These are phyloP conservation scores for Chromobotia macracanthus DNA, from an alignment of 2,797 vertebrate genomes.

Conservation along the genomic window DNA sequence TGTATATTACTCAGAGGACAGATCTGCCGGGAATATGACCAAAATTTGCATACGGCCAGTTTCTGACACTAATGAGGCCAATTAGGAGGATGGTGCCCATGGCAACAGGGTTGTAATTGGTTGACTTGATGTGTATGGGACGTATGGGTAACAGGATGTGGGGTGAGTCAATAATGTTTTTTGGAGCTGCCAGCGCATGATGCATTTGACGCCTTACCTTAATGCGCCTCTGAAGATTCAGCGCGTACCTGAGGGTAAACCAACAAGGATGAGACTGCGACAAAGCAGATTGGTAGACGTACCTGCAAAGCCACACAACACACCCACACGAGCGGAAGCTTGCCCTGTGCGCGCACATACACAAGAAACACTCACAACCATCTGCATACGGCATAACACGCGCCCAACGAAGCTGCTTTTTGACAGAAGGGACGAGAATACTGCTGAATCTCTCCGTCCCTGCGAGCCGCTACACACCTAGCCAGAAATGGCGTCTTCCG, in stretches of 20 bases:
- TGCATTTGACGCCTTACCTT: conserved; percentile 38
- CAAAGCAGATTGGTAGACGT: conserved; percentile 60
- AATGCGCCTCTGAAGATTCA: conserved; percentile 43
- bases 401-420: conserved; percentile 12
- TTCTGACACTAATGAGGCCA: conserved; percentile 76
- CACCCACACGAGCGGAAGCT: conserved; percentile 28
- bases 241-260: conserved; percentile 42
- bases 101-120: conserved; percentile 77
- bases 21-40: conserved; percentile 67
- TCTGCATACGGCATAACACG: conserved; percentile 32
- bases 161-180: conserved; percentile 47
- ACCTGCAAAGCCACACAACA: conserved; percentile 46
- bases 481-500: conserved; percentile 50
- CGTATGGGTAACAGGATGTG: conserved; percentile 65
- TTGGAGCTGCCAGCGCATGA: conserved; percentile 38
- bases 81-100: conserved; percentile 71
- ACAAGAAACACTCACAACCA: conserved; percentile 25
- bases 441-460: not conserved
- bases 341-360: conserved; percentile 6
- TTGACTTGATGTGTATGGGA: conserved; percentile 60
- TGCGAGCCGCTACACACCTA: conserved; percentile 47
- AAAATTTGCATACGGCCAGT: conserved; percentile 69
- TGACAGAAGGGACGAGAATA: conserved; percentile 5
- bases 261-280: conserved; percentile 44
- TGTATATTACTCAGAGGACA: conserved; percentile 60